Base-by-base conservation (phyloP, 2,113 vertebrate genomes). In the Sinocyclocheilus grahami region DNA sequence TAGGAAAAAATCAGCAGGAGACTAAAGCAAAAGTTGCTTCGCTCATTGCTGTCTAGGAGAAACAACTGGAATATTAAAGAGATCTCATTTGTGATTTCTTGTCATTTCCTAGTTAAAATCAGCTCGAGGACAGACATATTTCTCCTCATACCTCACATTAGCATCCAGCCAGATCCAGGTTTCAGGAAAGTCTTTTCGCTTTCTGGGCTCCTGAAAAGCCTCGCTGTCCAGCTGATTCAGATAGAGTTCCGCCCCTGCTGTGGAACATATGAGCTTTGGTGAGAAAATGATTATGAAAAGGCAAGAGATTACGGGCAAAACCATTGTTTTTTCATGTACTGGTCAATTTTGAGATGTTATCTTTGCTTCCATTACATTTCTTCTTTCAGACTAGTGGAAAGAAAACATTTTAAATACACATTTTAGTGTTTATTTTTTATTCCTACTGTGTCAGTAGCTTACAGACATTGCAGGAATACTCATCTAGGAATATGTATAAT, bases 161-260 rank as follows among this genome's bases (percentile, higher is more conserved):
- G 85, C 84, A 79, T 98, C 95, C 0, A 94, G 86, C 98, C 98
- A 99, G 82, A 99, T 93, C 97, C 97, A 99, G 14, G 98, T 98
- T 92, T 99, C 97, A n/a, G 96, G 97, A 89, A 98, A 98, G 91
- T 95, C 83, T 22, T 89, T 93, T 72, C 96, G 93, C 81, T 94
- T 90, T 16, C 65, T 91, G 14, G 91, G 90, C 6, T 89, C 85
- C 33, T 1, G 37, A 24, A 72, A 1, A 20, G 4, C 5, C 4
- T 7, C 0, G 0, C 22, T 39, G 14, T 39, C 0, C 5, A 5
- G 3, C 37, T 24, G 0, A 20, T 0, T 0, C 8, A 51, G 1
- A 13, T 11, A 46, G 3, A 0, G 5, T 77, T 1, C 83, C 53
- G 85, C 84, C 24, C 42, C 86, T 88, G 83, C 86, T 91, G 84